phyloP scores from a whole-genome alignment of 2,113 vertebrate species.

The Tringa solitaria region DNA sequence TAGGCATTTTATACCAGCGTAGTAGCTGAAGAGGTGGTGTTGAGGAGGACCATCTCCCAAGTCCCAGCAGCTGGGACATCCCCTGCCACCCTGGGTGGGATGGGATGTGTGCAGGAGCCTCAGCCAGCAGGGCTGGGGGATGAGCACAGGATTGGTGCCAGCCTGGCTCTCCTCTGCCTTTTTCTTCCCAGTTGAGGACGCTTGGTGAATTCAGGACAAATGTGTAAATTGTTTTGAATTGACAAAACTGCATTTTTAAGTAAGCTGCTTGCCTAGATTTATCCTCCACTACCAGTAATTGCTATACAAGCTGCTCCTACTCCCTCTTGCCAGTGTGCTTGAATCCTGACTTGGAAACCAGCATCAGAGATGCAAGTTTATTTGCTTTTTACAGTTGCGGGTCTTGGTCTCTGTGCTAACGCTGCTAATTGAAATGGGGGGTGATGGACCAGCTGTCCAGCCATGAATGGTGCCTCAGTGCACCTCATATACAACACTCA shows the following conservation, averaged over 20 bases:
- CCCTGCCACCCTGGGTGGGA: background rate
- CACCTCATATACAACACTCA: background rate
- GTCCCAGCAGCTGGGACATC: background rate
- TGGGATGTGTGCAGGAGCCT: background rate
- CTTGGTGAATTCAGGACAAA: background rate
- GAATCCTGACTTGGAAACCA: background rate
- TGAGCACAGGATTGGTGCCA: background rate
- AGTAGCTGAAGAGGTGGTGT: background rate
- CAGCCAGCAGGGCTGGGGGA: accelerated
- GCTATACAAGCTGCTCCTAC: background rate
- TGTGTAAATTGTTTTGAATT: background rate
- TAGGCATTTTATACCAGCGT: background rate
- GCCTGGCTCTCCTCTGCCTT: background rate
- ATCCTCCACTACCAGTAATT: background rate
- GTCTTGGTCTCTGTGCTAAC: background rate
- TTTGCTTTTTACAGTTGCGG: background rate
- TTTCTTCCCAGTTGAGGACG: background rate
- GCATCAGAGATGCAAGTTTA: background rate
- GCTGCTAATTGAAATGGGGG: background rate
- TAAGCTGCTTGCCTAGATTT: background rate
- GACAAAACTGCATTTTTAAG: background rate
- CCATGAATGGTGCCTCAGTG: background rate
- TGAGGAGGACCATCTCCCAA: background rate
- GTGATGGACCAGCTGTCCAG: background rate
- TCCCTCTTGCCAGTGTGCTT: background rate